Percentiles rank a stretch among this genome's conserved stretches.
Conservation (phyloP, 2,888 invertebrate genomes). For the Noctua fimbriata region DNA sequence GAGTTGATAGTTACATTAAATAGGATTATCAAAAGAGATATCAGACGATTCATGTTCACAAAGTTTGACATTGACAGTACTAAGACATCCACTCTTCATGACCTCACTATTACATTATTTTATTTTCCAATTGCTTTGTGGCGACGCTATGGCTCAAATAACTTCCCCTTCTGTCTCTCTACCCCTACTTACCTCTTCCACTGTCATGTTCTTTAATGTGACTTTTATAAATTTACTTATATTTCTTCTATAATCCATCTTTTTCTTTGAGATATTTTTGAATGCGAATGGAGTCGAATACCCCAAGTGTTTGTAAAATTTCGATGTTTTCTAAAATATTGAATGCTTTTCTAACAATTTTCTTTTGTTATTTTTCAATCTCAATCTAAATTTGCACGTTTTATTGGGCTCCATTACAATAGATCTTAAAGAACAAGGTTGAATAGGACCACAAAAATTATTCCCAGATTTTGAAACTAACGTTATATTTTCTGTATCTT, state of each 20-base stretch:
- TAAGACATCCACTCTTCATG: conserved; percentile 80
- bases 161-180: conserved; percentile 74
- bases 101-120: conserved; percentile 83
- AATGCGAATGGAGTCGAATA: conserved; percentile 69
- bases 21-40: conserved; percentile 54
- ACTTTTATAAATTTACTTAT: conserved; percentile 63
- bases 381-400: conserved; percentile 56
- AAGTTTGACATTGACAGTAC: conserved; percentile 71
- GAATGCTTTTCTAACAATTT: conserved; percentile 47
- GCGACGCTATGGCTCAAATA: conserved; percentile 88
- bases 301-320: conserved; percentile 32
- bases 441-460: conserved; percentile 70
- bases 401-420: conserved; percentile 63
- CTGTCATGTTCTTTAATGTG: conserved; percentile 71
- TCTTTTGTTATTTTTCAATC: conserved; percentile 26
- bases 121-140: conserved; percentile 88
- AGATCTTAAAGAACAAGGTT: conserved; percentile 68
- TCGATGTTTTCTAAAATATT: conserved; percentile 33
- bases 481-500: conserved; percentile 90
- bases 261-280: conserved; percentile 70
- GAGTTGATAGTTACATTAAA: conserved; percentile 61
- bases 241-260: conserved; percentile 58
- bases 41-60: conserved; percentile 75
- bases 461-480: conserved; percentile 87
- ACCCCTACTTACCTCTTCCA: conserved; percentile 69